Percentiles rank a stretch among this genome's conserved stretches.
phyloP scores from a whole-genome alignment of 1,140 invertebrate species.

The Megalopta genalis region DNA sequence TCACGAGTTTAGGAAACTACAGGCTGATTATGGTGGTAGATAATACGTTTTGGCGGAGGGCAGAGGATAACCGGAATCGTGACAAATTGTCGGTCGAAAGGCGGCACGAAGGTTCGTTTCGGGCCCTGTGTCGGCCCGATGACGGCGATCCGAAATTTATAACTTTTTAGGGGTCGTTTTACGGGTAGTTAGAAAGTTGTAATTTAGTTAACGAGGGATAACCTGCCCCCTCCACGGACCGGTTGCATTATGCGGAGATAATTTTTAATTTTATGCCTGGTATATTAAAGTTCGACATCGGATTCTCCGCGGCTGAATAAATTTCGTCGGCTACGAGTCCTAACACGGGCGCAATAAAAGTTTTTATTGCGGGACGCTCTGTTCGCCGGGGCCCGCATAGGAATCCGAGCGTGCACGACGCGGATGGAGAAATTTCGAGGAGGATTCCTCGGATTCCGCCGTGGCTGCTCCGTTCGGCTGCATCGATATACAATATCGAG shows the following conservation, averaged over 20 bases:
- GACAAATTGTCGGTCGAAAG: slow-evolving; percentile 38
- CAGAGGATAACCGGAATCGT: slow-evolving; percentile 25
- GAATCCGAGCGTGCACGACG: slow-evolving; percentile 4
- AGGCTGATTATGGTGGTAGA: neutral
- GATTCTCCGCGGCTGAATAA: neutral
- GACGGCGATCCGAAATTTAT: slow-evolving; percentile 35
- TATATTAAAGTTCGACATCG: slow-evolving; percentile 26
- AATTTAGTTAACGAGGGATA: slow-evolving; percentile 19
- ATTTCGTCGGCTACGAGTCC: slow-evolving; percentile 6
- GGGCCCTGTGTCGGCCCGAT: neutral
- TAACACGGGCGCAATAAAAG: slow-evolving; percentile 36
- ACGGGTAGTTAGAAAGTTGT: slow-evolving; percentile 19
- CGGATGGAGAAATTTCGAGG: slow-evolving; percentile 39
- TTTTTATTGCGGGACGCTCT: slow-evolving; percentile 32
- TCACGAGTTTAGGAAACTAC: neutral
- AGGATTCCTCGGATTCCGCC: slow-evolving; percentile 20
- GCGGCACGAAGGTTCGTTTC: neutral
- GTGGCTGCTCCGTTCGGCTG: neutral
- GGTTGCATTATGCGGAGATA: slow-evolving; percentile 26
- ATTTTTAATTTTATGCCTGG: slow-evolving; percentile 42
- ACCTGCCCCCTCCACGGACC: neutral
- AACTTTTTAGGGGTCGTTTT: slow-evolving; percentile 26
- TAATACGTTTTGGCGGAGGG: neutral
- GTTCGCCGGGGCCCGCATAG: neutral
- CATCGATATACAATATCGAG: neutral